phyloP scores from a whole-genome alignment of 1,140 invertebrate species.

The Riptortus pedestris region DNA sequence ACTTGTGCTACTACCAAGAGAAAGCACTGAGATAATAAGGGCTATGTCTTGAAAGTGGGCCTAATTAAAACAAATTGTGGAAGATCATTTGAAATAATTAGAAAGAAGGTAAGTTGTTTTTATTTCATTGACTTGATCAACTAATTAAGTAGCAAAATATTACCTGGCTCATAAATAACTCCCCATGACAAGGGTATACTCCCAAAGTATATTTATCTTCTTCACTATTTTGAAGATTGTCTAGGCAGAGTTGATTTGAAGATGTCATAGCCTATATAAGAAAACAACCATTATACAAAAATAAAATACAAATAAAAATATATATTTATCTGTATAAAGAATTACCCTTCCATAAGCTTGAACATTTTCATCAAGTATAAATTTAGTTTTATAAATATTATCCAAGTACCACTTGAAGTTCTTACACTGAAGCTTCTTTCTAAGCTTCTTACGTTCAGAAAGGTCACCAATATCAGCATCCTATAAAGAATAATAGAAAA shows the following conservation, averaged over 20 bases:
- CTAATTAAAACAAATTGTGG: too few species aligned
- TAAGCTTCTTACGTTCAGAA: slow-evolving; percentile 53
- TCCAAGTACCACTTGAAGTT: slow-evolving; percentile 71
- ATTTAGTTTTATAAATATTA: slow-evolving; percentile 74
- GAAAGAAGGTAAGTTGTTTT: too few species aligned
- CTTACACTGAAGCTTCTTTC: slow-evolving; percentile 63
- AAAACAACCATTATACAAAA: slow-evolving; percentile 12
- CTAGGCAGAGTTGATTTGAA: slow-evolving; percentile 56
- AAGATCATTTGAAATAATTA: too few species aligned
- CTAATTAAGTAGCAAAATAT: too few species aligned
- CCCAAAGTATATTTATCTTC: slow-evolving; percentile 57
- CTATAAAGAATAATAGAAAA: slow-evolving; percentile 31
- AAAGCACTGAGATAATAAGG: too few species aligned
- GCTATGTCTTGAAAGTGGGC: too few species aligned
- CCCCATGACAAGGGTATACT: slow-evolving; percentile 62
- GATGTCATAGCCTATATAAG: slow-evolving; percentile 40
- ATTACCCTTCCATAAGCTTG: slow-evolving; percentile 57
- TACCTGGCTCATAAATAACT: slow-evolving; percentile 48
- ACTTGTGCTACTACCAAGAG: too few species aligned
- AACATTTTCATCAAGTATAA: slow-evolving; percentile 72
- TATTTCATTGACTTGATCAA: too few species aligned
- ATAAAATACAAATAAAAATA: slow-evolving; percentile 42
- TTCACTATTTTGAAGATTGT: slow-evolving; percentile 65
- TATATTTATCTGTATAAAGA: slow-evolving; percentile 35
- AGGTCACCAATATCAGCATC: slow-evolving; percentile 58